Percentiles rank a stretch among this genome's conserved stretches.
Conservation (phyloP, 2,888 invertebrate species). For the Beris morrisii region DNA sequence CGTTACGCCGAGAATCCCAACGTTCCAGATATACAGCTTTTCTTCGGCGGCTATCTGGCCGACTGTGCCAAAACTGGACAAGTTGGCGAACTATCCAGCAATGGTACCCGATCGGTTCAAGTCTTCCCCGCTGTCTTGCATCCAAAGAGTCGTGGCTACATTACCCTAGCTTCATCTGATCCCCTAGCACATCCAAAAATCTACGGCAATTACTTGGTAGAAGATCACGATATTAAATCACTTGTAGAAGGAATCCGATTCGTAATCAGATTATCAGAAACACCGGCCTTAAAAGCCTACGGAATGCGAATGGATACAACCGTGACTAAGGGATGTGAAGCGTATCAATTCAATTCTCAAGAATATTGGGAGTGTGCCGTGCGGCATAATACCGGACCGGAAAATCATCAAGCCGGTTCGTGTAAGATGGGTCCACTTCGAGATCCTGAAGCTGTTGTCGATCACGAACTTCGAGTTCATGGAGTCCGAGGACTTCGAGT, state of each 20-base stretch:
- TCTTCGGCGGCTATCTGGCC: slow-evolving; percentile 84
- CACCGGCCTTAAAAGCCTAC: slow-evolving; percentile 66
- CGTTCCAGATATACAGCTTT: slow-evolving; percentile 83
- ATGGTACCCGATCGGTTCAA: slow-evolving; percentile 68
- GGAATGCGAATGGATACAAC: slow-evolving; percentile 76
- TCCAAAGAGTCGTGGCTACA: slow-evolving; percentile 81
- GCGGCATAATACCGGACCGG: slow-evolving; percentile 71
- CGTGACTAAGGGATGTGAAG: slow-evolving; percentile 73
- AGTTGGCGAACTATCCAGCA: slow-evolving; percentile 76
- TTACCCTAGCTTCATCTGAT: slow-evolving; percentile 73
- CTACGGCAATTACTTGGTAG: slow-evolving; percentile 71
- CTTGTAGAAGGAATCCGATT: slow-evolving; percentile 84
- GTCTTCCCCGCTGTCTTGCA: slow-evolving; percentile 82
- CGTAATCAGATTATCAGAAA: slow-evolving; percentile 70
- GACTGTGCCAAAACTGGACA: slow-evolving; percentile 85
- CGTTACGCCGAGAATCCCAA: slow-evolving; percentile 73
- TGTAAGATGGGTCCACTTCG: slow-evolving; percentile 77
- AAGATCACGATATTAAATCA: slow-evolving; percentile 70
- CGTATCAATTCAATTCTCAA: slow-evolving; percentile 69
- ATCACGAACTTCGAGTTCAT: slow-evolving; percentile 64
- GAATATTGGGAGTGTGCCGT: slow-evolving; percentile 78
- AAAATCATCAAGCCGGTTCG: slow-evolving; percentile 81
- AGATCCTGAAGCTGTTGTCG: slow-evolving; percentile 75
- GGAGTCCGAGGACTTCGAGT: slow-evolving; percentile 71
- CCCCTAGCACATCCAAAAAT: slow-evolving; percentile 83